A percentile compares a stretch with the other conserved stretches of the same genome.
Conservation (phyloP, 2,113 vertebrate species). For the Rhabdornis inornatus region DNA sequence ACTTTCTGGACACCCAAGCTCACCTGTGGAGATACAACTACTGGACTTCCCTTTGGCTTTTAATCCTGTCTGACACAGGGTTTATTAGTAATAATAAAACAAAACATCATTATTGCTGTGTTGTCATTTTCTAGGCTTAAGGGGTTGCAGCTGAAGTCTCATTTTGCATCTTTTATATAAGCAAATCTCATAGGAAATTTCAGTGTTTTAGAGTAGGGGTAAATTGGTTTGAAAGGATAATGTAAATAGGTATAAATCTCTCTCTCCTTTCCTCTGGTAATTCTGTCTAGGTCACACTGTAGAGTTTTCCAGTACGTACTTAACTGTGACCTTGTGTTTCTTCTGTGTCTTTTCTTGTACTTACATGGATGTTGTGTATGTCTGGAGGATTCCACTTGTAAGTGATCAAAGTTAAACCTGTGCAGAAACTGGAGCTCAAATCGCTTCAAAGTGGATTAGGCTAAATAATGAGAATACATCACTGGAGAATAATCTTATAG, state of each 20-base stretch:
- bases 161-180: background rate
- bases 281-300: slow-evolving; percentile 23
- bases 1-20: background rate
- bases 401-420: slow-evolving; percentile 51
- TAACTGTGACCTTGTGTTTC: slow-evolving; percentile 43
- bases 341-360: slow-evolving; percentile 46
- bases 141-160: background rate
- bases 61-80: background rate
- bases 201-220: background rate
- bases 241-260: slow-evolving; percentile 24
- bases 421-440: slow-evolving; percentile 38
- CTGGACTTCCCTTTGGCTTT: background rate
- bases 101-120: background rate
- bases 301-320: slow-evolving; percentile 5
- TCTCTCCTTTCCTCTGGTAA: slow-evolving; percentile 4
- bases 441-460: slow-evolving; percentile 56
- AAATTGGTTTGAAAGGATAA: slow-evolving; percentile 18
- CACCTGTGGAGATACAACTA: background rate
- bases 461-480: slow-evolving; percentile 11
- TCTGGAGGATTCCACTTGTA: slow-evolving; percentile 49
- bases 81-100: background rate
- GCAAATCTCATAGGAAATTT: background rate
- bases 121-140: background rate
- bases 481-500: background rate
- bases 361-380: slow-evolving; percentile 19